These are phyloP conservation scores for Microtus oregoni DNA, from an alignment of 2,113 vertebrate species.

Conservation along the genomic window DNA sequence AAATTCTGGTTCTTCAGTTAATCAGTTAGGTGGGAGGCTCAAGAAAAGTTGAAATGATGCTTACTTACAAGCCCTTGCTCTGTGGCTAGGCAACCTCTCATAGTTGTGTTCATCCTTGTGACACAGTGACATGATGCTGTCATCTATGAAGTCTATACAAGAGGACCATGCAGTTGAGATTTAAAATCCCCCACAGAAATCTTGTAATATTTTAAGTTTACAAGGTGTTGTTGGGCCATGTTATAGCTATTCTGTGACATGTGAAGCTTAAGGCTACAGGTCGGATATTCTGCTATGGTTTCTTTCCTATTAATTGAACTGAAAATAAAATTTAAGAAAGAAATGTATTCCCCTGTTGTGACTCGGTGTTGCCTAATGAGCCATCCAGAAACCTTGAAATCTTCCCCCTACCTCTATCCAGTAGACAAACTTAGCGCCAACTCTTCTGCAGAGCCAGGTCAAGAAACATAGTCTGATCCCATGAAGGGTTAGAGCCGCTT, in stretches of 20 bases:
- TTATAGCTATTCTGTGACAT: neutral
- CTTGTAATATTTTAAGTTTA: neutral
- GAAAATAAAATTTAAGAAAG: neutral
- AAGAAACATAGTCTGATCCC: neutral
- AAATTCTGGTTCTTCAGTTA: neutral
- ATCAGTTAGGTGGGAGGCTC: neutral
- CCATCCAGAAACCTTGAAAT: neutral
- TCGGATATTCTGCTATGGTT: too few species aligned
- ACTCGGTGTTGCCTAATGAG: neutral
- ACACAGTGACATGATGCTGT: neutral
- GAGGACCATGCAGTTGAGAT: neutral
- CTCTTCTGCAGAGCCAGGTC: neutral
- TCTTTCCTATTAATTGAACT: neutral
- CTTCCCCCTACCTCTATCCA: neutral
- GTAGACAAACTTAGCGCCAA: neutral
- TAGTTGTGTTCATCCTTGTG: neutral
- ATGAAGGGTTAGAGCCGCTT: neutral
- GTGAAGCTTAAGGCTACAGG: neutral
- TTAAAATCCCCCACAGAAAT: neutral
- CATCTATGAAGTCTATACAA: neutral
- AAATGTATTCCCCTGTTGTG: neutral
- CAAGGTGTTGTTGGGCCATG: neutral
- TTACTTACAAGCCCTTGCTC: neutral
- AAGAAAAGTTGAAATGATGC: neutral
- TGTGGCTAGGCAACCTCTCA: neutral